Evolutionary conservation across 2,888 invertebrate genomes (phyloP).

Genomic region (Limnephilus lunatus): DNA sequence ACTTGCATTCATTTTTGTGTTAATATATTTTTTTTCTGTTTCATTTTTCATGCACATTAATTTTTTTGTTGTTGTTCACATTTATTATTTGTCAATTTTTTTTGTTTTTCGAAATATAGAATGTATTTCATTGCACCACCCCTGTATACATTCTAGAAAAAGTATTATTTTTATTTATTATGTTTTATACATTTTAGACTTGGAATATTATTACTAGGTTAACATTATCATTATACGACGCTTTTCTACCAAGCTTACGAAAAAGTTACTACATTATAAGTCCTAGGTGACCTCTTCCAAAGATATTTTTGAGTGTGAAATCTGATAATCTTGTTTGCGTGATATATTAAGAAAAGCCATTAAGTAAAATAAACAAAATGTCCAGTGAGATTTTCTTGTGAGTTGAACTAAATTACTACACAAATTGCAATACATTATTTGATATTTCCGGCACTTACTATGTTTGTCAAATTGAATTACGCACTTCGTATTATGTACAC

Average conservation of each 20-base stretch:
- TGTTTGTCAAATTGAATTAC: conserved; percentile 61
- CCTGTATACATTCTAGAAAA: too few relatives aligned
- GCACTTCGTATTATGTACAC: conserved; percentile 31
- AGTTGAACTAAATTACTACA: not conserved
- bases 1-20: too few relatives aligned
- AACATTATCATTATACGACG: not conserved
- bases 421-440: conserved; percentile 43
- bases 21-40: too few relatives aligned
- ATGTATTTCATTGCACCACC: too few relatives aligned
- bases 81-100: too few relatives aligned
- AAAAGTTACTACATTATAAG: too few relatives aligned
- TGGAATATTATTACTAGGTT: not conserved
- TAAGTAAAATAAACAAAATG: not conserved
- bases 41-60: too few relatives aligned
- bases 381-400: not conserved
- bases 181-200: not conserved
- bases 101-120: too few relatives aligned
- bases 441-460: conserved; percentile 58
- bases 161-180: too few relatives aligned
- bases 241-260: not conserved
- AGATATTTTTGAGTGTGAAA: not conserved
- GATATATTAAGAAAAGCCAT: not conserved
- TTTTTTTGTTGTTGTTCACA: too few relatives aligned
- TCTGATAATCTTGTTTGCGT: not conserved
- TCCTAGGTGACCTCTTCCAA: not conserved